Percentiles rank a stretch among this genome's conserved stretches.
Evolutionary conservation across 1,140 invertebrate genomes (phyloP).

Genomic region (Steinernema khuongi): DNA sequence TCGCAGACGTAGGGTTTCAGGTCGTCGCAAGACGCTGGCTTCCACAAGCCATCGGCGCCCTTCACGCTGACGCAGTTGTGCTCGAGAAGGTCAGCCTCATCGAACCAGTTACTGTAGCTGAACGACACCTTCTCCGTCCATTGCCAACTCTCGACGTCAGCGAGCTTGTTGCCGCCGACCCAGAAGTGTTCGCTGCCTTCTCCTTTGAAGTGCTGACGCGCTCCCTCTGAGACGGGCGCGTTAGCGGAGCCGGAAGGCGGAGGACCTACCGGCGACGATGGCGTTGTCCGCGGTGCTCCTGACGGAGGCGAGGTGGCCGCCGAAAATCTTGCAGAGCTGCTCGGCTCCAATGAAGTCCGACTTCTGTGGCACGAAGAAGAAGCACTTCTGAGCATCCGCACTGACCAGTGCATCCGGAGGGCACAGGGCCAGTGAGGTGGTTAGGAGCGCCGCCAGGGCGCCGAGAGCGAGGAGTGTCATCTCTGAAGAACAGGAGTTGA

Average conservation of each 20-base stretch:
- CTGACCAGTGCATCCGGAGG: background rate
- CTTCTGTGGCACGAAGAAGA: background rate
- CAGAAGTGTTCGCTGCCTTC: background rate
- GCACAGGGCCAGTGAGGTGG: no score
- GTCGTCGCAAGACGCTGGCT: background rate
- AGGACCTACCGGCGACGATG: background rate
- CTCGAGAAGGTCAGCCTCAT: background rate
- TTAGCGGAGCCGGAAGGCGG: background rate
- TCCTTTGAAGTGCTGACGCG: background rate
- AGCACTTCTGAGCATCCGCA: background rate
- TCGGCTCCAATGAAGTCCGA: background rate
- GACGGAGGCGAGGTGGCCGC: background rate
- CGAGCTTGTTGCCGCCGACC: background rate
- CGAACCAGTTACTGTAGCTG: background rate
- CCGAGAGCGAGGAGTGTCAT: background rate
- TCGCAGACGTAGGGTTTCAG: background rate
- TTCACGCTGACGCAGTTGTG: background rate
- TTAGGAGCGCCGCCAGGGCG: background rate
- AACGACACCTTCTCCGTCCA: background rate
- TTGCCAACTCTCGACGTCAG: background rate
- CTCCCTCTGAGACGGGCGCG: background rate
- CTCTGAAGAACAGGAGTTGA: background rate
- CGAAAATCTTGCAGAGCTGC: background rate
- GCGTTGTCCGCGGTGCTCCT: background rate
- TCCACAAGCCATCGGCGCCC: background rate